Evolutionary conservation across 1,140 invertebrate genomes (phyloP).

Genomic region (Grapholita molesta): DNA sequence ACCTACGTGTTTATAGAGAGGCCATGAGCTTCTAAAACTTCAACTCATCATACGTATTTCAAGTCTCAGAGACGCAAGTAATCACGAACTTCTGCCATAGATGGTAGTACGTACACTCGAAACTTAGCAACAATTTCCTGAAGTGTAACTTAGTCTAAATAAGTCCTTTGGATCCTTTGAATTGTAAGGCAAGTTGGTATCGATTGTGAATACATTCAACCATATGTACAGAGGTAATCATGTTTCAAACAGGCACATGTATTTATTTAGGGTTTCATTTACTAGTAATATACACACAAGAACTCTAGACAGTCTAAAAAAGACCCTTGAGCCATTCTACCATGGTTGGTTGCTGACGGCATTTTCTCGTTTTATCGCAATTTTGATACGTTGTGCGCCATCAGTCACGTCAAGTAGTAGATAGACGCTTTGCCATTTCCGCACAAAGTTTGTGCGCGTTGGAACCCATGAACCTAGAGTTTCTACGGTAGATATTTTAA

Average conservation of each 20-base stretch:
- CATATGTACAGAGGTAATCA: not conserved
- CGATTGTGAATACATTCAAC: not conserved
- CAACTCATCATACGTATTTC: constrained; percentile 1
- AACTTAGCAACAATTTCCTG: constrained; percentile 17
- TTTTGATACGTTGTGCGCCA: too few species aligned
- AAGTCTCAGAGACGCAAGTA: constrained; percentile 1
- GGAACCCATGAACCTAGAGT: too few species aligned
- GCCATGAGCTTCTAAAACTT: not conserved
- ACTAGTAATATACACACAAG: too few species aligned
- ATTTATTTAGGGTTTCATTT: not conserved
- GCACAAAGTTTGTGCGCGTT: too few species aligned
- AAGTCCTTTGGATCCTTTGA: not conserved
- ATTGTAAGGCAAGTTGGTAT: constrained; percentile 1
- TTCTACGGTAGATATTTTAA: too few species aligned
- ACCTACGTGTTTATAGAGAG: not conserved
- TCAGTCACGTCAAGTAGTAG: too few species aligned
- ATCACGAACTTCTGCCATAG: not conserved
- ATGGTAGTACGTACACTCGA: not conserved
- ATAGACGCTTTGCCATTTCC: too few species aligned
- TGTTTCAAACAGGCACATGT: not conserved
- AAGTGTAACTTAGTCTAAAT: constrained; percentile 13
- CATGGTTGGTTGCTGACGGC: too few species aligned
- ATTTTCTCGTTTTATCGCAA: too few species aligned
- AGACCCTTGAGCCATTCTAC: too few species aligned
- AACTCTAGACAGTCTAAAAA: too few species aligned